Conservation (phyloP, 2,888 invertebrate genomes). For the Fragum fragum region DNA sequence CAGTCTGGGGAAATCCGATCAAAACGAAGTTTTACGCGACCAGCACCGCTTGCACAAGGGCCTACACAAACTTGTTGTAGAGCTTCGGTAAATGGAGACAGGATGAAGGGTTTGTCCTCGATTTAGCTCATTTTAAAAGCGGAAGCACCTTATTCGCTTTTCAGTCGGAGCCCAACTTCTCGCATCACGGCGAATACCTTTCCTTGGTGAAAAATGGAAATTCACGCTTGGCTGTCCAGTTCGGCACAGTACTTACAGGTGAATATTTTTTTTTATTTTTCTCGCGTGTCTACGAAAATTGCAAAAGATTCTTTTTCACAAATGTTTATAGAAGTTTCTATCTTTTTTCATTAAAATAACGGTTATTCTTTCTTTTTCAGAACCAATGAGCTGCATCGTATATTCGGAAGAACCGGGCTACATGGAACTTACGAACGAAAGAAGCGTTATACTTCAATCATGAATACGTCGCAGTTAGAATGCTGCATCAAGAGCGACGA, state of each 20-base stretch:
- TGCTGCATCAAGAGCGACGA: slow-evolving; percentile 39
- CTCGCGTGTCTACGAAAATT: no score
- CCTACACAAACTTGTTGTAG: slow-evolving; percentile 40
- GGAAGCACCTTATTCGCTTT: slow-evolving; percentile 40
- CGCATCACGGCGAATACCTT: slow-evolving; percentile 41
- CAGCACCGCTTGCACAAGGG: slow-evolving; percentile 32
- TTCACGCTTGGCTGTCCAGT: slow-evolving; percentile 29
- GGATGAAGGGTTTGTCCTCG: slow-evolving; percentile 36
- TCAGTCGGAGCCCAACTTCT: slow-evolving; percentile 39
- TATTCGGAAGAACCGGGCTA: slow-evolving; percentile 46
- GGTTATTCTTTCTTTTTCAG: slow-evolving; percentile 33
- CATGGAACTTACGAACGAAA: slow-evolving; percentile 31
- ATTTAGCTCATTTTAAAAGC: slow-evolving; percentile 16
- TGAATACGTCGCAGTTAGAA: slow-evolving; percentile 45
- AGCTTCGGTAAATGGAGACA: slow-evolving; percentile 44
- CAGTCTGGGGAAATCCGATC: slow-evolving; percentile 47
- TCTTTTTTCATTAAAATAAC: background rate
- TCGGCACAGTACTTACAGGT: background rate
- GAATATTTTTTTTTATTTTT: no score
- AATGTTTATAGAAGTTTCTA: no score
- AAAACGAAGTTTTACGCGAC: slow-evolving; percentile 29
- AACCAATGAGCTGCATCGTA: slow-evolving; percentile 53
- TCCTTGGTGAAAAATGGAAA: slow-evolving; percentile 42
- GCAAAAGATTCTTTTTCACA: no score
- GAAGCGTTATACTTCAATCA: slow-evolving; percentile 33